phyloP scores from a whole-genome alignment of 2,797 vertebrate genomes.

The Onychomys torridus region DNA sequence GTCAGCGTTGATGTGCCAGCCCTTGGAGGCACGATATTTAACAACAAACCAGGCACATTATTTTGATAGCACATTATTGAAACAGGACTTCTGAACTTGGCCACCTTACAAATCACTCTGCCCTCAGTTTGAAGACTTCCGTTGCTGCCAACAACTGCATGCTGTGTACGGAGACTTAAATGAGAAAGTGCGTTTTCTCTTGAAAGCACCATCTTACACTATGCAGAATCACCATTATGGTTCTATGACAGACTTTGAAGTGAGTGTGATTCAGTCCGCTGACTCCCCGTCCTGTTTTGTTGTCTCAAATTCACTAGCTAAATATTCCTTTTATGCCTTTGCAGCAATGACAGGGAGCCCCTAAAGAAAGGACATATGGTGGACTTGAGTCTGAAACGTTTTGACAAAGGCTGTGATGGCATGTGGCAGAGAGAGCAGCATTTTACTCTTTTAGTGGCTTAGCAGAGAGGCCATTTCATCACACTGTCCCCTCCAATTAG shows the following conservation, averaged over 20 bases:
- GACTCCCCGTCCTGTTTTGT: conserved; percentile 42
- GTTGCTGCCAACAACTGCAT: conserved; percentile 29
- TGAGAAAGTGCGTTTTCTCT: neutral
- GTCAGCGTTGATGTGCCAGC: neutral
- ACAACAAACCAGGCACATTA: neutral
- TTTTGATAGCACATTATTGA: conserved; percentile 23
- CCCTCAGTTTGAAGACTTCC: conserved; percentile 16
- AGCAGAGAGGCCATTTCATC: neutral
- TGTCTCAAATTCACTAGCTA: conserved; percentile 14
- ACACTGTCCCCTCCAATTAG: neutral
- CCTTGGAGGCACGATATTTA: neutral
- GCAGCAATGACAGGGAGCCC: neutral
- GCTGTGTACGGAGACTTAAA: neutral
- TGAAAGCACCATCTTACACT: neutral
- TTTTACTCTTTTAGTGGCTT: conserved; percentile 19
- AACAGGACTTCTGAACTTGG: conserved; percentile 34
- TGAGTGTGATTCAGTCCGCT: neutral
- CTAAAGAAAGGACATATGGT: neutral
- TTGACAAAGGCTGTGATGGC: neutral
- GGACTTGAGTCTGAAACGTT: neutral
- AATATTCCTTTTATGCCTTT: conserved; percentile 52
- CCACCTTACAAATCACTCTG: conserved; percentile 34
- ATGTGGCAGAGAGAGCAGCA: neutral
- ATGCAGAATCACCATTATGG: conserved; percentile 23
- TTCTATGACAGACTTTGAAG: conserved; percentile 28